Evolutionary conservation across 1,140 invertebrate genomes (phyloP), one percentile per base, ranked within the genome.

Genomic region (Diachasmimorpha longicaudata): DNA sequence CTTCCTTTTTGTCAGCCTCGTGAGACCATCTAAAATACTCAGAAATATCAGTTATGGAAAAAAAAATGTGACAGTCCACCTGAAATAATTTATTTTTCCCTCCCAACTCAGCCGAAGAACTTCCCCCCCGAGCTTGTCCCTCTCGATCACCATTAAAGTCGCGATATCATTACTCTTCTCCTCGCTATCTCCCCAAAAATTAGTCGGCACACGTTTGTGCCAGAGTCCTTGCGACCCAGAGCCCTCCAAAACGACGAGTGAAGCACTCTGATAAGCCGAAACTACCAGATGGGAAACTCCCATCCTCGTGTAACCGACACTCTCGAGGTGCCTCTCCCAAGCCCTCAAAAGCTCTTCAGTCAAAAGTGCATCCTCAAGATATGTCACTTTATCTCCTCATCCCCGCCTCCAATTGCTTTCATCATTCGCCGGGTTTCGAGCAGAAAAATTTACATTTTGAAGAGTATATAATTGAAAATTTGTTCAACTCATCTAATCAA

Each of bases 211-310:
- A 48, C 48, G 70, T 58, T 72, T 72, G 21, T 48, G 36, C n/a
- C 70, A 23, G 11, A 36, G 16, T 9, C 42, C 36, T 21, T 48
- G 8, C 21, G 19, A 14, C 46, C 46, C 42, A 23, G 46, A 71
- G 46, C 13, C 44, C 11, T n/a, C 19, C 42, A 52, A 48, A 71
- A 71, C 70, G 44, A 71, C 46, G 42, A 71, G 44, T 44, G 70
- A 71, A 52, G 46, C n/a, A 25, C 21, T 23, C 52, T 72, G 70
- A 72, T 72, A 72, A 72, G 70, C 2, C 58, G 1, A 37, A 70
- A 19, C 14, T 4, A 44, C 70, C 70, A 72, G 46, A 72, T 72
- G 70, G 70, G 48, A 72, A 72, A 72, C 69, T 48, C 42, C 16
- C 69, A 71, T 46, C 16, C 36, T 70, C 39, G 19, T 48, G 42